A percentile compares a stretch with the other conserved stretches of the same genome.
These are phyloP conservation scores for Chlorodrepanis virens DNA, from an alignment of 2,113 vertebrate genomes.

Conservation along the genomic window DNA sequence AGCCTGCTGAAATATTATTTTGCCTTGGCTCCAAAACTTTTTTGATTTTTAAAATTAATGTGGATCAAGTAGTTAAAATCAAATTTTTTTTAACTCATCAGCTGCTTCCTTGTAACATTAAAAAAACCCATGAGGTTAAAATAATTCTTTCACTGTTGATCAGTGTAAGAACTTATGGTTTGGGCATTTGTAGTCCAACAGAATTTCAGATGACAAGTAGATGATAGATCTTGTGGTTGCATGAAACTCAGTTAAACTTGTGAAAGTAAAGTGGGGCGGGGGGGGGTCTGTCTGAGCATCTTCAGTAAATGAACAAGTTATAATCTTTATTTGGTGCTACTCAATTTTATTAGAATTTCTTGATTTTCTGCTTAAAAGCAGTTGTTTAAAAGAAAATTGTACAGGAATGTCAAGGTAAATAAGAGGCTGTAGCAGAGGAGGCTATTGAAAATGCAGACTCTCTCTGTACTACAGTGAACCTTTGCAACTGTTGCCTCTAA, in stretches of 20 bases:
- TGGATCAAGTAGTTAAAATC: background rate
- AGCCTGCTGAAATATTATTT: background rate
- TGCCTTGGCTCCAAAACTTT: background rate
- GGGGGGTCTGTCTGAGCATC: background rate
- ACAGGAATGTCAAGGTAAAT: background rate
- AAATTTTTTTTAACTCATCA: background rate
- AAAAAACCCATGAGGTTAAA: accelerated
- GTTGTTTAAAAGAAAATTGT: background rate
- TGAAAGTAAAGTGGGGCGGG: background rate
- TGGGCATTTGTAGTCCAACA: background rate
- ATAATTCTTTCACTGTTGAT: background rate
- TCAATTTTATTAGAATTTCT: background rate
- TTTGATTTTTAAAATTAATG: background rate
- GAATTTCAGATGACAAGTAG: background rate
- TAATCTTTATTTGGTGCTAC: background rate
- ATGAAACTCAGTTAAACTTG: background rate
- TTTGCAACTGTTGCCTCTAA: background rate
- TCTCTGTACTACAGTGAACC: accelerated
- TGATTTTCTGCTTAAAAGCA: background rate
- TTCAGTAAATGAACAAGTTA: background rate
- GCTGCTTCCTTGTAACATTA: background rate
- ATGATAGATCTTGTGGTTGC: background rate
- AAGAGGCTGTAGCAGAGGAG: background rate
- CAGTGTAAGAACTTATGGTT: accelerated
- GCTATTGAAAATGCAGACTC: accelerated